Conservation (phyloP, 2,797 vertebrate genomes). For the Hemibagrus guttatus region DNA sequence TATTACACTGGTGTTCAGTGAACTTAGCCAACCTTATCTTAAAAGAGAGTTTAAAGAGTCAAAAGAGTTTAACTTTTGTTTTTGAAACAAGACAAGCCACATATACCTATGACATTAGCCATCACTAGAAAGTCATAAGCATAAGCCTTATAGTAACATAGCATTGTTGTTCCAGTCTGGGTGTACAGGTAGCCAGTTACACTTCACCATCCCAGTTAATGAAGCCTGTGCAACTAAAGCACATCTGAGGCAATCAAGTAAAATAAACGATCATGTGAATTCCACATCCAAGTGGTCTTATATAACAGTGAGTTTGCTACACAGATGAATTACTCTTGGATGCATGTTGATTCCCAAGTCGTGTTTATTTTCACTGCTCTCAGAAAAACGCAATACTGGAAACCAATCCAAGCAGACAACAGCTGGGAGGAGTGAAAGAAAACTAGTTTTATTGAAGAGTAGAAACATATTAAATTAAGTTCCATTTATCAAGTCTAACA, state of each 20-base stretch:
- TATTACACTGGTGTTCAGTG: not conserved
- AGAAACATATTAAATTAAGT: slow-evolving; percentile 16
- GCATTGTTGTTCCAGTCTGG: not conserved
- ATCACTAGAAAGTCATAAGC: not conserved
- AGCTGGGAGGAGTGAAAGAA: slow-evolving; percentile 21
- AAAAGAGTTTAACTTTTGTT: not conserved
- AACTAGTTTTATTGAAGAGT: slow-evolving; percentile 12
- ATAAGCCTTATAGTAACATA: not conserved
- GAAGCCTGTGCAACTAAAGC: slow-evolving; percentile 71
- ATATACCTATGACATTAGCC: not conserved
- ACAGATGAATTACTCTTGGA: slow-evolving; percentile 73
- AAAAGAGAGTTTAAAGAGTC: not conserved
- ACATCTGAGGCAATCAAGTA: slow-evolving; percentile 69
- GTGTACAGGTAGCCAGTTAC: slow-evolving; percentile 18
- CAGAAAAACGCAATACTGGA: slow-evolving; percentile 67
- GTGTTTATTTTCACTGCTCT: slow-evolving; percentile 84
- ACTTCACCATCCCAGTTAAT: slow-evolving; percentile 38
- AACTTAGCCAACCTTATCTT: not conserved
- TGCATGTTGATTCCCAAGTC: slow-evolving; percentile 78
- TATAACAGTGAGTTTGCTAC: slow-evolving; percentile 73
- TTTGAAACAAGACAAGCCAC: not conserved
- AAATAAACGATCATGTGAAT: slow-evolving; percentile 74
- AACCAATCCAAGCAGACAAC: slow-evolving; percentile 38
- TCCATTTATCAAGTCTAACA: slow-evolving; percentile 4
- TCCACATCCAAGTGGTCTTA: slow-evolving; percentile 67